Conservation (phyloP, 2,888 invertebrate species). For the Amaurobius ferox region DNA sequence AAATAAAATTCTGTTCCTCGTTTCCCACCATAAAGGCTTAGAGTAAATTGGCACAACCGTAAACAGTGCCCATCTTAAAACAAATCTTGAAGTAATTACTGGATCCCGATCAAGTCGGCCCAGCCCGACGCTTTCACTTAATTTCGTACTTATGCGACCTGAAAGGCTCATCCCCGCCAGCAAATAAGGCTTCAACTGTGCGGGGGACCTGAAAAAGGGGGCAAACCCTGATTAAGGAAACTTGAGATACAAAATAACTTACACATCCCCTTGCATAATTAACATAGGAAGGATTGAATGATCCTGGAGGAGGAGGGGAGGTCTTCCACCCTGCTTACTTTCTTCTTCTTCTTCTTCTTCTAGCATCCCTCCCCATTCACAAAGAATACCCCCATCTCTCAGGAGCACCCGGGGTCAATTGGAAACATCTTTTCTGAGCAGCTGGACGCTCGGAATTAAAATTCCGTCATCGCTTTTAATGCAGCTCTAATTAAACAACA, state of each 20-base stretch:
- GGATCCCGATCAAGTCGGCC: constrained; percentile 60
- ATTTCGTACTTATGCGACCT: constrained; percentile 71
- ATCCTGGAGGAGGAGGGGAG: constrained; percentile 29
- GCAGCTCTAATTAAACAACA: constrained; percentile 72
- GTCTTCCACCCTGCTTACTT: constrained; percentile 23
- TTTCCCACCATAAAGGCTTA: constrained; percentile 43
- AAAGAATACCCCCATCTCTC: constrained; percentile 45
- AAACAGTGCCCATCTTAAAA: constrained; percentile 70
- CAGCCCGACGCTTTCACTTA: constrained; percentile 61
- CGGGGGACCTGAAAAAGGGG: constrained; percentile 47
- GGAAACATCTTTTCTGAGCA: constrained; percentile 65
- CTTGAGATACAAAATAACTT: constrained; percentile 70
- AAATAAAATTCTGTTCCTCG: constrained; percentile 44
- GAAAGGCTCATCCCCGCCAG: constrained; percentile 68
- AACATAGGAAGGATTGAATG: constrained; percentile 72
- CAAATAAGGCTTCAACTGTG: constrained; percentile 59
- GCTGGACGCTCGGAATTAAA: constrained; percentile 72
- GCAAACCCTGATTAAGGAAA: constrained; percentile 53
- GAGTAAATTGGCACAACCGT: constrained; percentile 62
- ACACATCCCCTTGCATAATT: constrained; percentile 71
- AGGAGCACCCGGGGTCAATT: constrained; percentile 71
- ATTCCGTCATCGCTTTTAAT: constrained; percentile 73
- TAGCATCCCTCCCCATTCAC: constrained; percentile 32
- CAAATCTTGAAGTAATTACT: constrained; percentile 72
- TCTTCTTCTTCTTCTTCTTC: constrained; percentile 45